phyloP scores from a whole-genome alignment of 2,113 vertebrate genomes.

The Callorhinus ursinus region DNA sequence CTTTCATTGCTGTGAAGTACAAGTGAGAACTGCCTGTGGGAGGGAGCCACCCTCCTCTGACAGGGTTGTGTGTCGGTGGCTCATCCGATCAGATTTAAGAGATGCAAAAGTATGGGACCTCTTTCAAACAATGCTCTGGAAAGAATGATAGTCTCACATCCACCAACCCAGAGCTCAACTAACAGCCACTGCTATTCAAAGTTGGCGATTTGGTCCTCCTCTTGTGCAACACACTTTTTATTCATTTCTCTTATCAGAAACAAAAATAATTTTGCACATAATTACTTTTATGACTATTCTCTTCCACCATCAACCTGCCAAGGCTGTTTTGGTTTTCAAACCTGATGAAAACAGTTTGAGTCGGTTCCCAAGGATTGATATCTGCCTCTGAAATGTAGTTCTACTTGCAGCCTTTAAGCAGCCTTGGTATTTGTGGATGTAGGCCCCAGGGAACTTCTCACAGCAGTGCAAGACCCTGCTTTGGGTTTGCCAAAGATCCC shows the following conservation, averaged over 20 bases:
- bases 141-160: neutral
- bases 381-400: neutral
- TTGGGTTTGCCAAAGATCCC: neutral
- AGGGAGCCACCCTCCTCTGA: neutral
- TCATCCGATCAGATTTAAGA: neutral
- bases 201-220: neutral
- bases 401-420: neutral
- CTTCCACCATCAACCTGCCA: neutral
- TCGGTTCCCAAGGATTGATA: neutral
- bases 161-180: neutral
- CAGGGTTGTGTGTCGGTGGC: fast-evolving
- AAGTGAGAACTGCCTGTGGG: neutral
- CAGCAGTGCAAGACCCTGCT: neutral
- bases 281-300: neutral
- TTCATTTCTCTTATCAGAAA: neutral
- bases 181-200: neutral
- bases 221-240: neutral
- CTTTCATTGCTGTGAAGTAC: neutral
- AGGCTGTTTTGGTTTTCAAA: neutral
- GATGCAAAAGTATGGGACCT: neutral
- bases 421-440: neutral
- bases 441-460: neutral
- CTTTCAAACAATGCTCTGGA: neutral
- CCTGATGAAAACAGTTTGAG: neutral
- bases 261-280: neutral